Base-by-base conservation (phyloP, 1,140 invertebrate genomes). In the Bursaphelenchus mucronatus region DNA sequence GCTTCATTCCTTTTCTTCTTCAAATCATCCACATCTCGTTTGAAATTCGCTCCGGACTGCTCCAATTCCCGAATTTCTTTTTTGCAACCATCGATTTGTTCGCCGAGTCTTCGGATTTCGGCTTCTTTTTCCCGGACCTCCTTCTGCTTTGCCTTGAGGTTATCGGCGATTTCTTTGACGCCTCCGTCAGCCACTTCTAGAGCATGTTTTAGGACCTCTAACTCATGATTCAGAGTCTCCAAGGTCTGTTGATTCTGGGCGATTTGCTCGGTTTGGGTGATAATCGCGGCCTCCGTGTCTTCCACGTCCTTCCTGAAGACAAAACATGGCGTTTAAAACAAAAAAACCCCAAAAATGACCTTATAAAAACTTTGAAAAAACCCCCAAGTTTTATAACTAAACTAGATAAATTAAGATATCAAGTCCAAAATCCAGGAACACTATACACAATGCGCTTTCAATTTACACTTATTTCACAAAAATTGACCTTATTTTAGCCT, bases 81-180 rank as follows among this genome's bases (percentile, higher is more conserved):
- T 17, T 61, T 69, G 10, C 30, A 30, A 5, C 30, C 30, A 5
- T 30, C 30, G 30, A 30, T 30, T 30, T 30, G 30, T 5, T 30
- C 30, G 30, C 1, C 5, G 5, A 55, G 47, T 8, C 19, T 30
- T 43, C 59, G 56, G 21, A 57, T 43, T 15, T 53, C 30, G 19
- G 54, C 52, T 17, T 30, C 19, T 10, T 50, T 64, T 45, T 67
- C 56, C 7, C 56, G 62, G 21, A 66, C 52, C 21, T 65, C 19
- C 17, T 43, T 43, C n/a, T 66, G 56, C 40, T 66, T 62, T 8
- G 62, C 64, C 13, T 64, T 55, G 3, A 50, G 58, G 19, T 59
- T 56, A 6, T 46, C 50, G 30, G 19, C 15, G 19, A 62, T 53
- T 1, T 63, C 62, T 17, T 17, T 53, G 11, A 63, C 41, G 11